phyloP scores from a whole-genome alignment of 2,888 invertebrate species.

The Poecilobothrus nobilitatus region DNA sequence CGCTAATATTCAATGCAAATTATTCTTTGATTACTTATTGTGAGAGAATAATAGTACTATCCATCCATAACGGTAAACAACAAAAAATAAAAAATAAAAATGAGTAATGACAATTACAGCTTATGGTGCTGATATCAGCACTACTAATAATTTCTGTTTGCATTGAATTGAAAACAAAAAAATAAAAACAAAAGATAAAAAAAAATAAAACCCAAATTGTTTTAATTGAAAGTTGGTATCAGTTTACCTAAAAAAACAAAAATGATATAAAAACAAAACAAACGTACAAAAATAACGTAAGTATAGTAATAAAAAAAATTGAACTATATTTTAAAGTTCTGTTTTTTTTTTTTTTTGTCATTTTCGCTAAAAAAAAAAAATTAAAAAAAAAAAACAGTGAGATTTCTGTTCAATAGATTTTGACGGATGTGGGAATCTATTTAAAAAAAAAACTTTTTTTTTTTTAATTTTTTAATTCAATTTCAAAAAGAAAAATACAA shows the following conservation, averaged over 20 bases:
- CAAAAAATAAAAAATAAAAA: not conserved
- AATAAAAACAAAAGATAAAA: not conserved
- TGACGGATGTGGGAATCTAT: not conserved
- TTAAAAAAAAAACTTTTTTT: no score
- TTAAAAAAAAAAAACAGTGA: not conserved
- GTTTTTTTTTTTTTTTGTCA: not conserved
- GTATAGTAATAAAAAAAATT: not conserved
- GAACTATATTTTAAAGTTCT: not conserved
- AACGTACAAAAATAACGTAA: not conserved
- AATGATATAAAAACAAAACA: not conserved
- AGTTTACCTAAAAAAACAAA: not conserved
- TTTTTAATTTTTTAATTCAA: no score
- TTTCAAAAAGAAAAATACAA: no score
- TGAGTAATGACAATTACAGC: not conserved
- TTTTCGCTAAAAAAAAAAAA: not conserved
- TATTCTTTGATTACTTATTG: not conserved
- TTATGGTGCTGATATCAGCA: slow-evolving; percentile 1
- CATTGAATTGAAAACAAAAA: no score
- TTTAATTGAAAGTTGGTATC: not conserved
- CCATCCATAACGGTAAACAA: no score
- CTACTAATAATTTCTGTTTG: not conserved
- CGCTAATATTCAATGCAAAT: not conserved
- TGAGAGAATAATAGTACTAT: not conserved
- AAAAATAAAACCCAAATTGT: not conserved
- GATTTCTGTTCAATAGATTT: not conserved